Conservation (phyloP, 23 tunicate genomes). For the Phallusia fumigata region DNA sequence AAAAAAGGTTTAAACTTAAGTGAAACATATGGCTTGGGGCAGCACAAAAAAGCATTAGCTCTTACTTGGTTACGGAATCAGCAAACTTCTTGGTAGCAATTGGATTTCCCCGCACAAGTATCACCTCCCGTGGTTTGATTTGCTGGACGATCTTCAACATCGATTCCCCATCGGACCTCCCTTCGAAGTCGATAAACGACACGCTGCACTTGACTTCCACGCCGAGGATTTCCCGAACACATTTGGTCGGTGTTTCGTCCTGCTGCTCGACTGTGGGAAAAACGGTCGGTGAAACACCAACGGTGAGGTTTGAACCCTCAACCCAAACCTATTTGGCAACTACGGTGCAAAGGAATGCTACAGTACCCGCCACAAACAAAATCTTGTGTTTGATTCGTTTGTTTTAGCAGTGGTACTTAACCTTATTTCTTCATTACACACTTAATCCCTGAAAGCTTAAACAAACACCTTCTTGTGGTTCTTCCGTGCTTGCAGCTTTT, state of each 20-base stretch:
- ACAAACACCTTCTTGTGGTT: constrained; percentile 13
- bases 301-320: no score
- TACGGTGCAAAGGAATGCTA: no score
- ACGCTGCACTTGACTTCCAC: constrained; percentile 79
- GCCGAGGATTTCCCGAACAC: constrained; percentile 41
- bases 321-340: no score
- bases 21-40: no score
- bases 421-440: no score
- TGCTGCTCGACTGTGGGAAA: constrained; percentile 22
- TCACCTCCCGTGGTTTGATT: constrained; percentile 86
- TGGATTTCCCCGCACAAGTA: constrained; percentile 64
- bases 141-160: constrained; percentile 84
- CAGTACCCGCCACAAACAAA: no score
- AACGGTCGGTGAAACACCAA: no score
- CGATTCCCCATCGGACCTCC: constrained; percentile 92
- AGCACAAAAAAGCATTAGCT: not conserved
- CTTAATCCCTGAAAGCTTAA: no score
- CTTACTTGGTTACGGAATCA: constrained; percentile 30
- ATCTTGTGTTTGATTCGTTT: no score
- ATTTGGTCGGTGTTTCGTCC: constrained; percentile 90
- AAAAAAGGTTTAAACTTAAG: no score
- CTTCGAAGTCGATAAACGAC: constrained; percentile 96
- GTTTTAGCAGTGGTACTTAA: no score
- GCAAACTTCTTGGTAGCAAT: constrained; percentile 41
- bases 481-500: not conserved